Conservation (phyloP, 2,113 vertebrate species). For the Boulengeromyrus knoepffleri region DNA sequence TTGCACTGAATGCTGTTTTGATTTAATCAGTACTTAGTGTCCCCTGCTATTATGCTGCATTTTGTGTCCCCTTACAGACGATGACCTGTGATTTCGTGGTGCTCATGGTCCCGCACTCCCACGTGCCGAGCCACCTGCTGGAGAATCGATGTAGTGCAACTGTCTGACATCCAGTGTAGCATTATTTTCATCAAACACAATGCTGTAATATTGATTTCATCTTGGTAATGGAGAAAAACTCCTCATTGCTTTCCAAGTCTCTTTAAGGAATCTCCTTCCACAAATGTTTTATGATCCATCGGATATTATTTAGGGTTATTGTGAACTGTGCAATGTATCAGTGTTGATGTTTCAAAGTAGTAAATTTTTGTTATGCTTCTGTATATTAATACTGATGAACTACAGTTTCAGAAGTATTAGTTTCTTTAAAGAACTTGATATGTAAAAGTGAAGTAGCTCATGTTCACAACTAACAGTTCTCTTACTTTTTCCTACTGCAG, state of each 20-base stretch:
- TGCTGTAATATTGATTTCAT: background rate
- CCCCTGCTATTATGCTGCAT: background rate
- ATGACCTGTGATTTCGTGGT: slow-evolving; percentile 39
- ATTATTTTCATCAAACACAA: background rate
- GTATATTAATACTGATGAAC: background rate
- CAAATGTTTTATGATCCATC: background rate
- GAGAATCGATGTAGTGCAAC: slow-evolving; percentile 17
- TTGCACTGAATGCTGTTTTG: background rate
- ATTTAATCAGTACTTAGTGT: background rate
- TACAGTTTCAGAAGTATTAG: background rate
- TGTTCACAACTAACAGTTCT: background rate
- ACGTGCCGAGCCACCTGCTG: slow-evolving; percentile 28
- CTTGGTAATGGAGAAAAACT: background rate
- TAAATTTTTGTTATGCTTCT: background rate
- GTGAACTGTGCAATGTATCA: background rate
- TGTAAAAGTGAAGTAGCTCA: background rate
- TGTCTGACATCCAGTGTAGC: background rate
- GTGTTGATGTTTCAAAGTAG: background rate
- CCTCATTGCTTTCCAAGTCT: background rate
- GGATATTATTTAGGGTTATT: background rate
- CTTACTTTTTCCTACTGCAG: background rate
- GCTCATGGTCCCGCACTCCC: slow-evolving; percentile 28
- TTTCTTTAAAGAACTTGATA: background rate
- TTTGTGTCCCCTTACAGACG: slow-evolving; percentile 16
- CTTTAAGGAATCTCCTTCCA: background rate